Percentiles rank a stretch among this genome's conserved stretches.
Evolutionary conservation across 1,140 invertebrate genomes (phyloP).

Genomic region (Ridgeia piscesae): DNA sequence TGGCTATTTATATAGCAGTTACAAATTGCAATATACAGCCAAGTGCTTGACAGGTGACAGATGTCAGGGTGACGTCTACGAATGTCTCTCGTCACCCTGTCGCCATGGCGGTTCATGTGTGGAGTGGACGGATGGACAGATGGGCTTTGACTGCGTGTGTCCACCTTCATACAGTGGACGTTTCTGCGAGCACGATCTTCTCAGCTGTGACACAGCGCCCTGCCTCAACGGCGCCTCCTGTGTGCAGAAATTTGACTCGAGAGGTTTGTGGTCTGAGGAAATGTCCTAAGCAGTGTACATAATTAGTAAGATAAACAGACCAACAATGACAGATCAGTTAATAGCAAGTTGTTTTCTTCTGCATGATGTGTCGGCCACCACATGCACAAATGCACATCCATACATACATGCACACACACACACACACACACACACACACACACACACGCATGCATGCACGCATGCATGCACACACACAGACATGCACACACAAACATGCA

Average conservation of each 20-base stretch:
- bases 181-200: slow-evolving; percentile 12
- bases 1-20: too few species aligned
- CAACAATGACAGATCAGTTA: too few species aligned
- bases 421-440: neutral
- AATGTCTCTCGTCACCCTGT: slow-evolving; percentile 28
- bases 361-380: too few species aligned
- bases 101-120: slow-evolving; percentile 30
- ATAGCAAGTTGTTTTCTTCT: too few species aligned
- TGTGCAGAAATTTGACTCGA: neutral
- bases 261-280: neutral
- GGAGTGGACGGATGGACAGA: slow-evolving; percentile 22
- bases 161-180: slow-evolving; percentile 1
- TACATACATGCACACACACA: neutral
- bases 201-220: neutral
- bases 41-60: slow-evolving; percentile 22
- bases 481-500: too few species aligned
- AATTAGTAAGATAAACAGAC: too few species aligned
- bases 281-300: too few species aligned
- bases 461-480: neutral
- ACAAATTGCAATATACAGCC: too few species aligned
- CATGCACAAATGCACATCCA: neutral
- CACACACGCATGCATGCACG: neutral
- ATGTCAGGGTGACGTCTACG: slow-evolving; percentile 30
- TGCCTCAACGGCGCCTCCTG: slow-evolving; percentile 13
- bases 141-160: slow-evolving; percentile 11